phyloP scores from a whole-genome alignment of 2,113 vertebrate genomes.

The Eurystomus gularis region DNA sequence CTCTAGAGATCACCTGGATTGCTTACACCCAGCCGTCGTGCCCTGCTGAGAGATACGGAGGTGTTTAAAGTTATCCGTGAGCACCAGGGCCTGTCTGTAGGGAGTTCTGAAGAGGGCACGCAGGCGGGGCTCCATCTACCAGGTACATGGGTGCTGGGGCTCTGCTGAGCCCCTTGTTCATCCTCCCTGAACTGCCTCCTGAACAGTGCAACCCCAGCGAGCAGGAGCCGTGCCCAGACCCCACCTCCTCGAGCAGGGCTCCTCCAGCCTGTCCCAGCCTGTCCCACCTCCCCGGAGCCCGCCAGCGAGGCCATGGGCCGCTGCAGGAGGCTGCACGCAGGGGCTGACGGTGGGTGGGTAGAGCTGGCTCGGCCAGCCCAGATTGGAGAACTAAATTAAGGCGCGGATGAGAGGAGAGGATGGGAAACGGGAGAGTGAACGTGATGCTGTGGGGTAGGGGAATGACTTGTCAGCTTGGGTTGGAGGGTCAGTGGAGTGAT shows the following conservation, averaged over 20 bases:
- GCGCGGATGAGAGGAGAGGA: background rate
- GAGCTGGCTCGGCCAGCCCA: too few relatives aligned
- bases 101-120: background rate
- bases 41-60: too few relatives aligned
- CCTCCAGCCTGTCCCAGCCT: background rate
- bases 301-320: fast-evolving
- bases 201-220: too few relatives aligned
- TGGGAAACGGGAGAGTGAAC: background rate
- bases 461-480: background rate
- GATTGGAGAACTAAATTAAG: too few relatives aligned
- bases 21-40: too few relatives aligned
- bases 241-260: background rate
- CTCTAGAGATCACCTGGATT: too few relatives aligned
- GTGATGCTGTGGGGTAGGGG: background rate
- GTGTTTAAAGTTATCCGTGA: background rate
- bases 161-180: background rate
- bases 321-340: background rate
- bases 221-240: fast-evolving
- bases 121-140: background rate
- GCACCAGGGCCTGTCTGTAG: background rate
- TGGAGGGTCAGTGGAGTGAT: background rate
- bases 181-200: background rate
- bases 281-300: background rate
- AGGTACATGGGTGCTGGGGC: fast-evolving
- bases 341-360: background rate